phyloP scores from a whole-genome alignment of 1,140 invertebrate genomes.

The Lordiphosa stackelbergi region DNA sequence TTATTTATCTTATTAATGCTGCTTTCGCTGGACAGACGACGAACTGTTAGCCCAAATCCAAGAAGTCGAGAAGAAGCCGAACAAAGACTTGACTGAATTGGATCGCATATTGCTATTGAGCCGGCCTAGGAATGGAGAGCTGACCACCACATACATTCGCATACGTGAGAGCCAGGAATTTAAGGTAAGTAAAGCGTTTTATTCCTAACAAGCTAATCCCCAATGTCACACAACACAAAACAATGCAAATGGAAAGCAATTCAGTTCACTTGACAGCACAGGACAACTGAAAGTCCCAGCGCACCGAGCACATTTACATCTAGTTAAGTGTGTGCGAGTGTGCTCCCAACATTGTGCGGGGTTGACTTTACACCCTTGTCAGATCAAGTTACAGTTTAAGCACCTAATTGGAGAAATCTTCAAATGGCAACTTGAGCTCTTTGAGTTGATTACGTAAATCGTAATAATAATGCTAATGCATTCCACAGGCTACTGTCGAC shows the following conservation, averaged over 20 bases:
- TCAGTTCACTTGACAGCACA: conserved; percentile 27
- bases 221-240: background rate
- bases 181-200: conserved; percentile 83
- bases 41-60: conserved; percentile 69
- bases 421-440: conserved; percentile 35
- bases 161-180: conserved; percentile 99
- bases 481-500: conserved; percentile 94
- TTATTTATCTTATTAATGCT: conserved; percentile 2
- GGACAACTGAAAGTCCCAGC: conserved; percentile 13
- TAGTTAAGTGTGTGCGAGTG: conserved; percentile 12
- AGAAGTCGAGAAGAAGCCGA: conserved; percentile 81
- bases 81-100: conserved; percentile 83
- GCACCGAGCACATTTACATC: conserved; percentile 16
- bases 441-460: background rate
- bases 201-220: conserved; percentile 1
- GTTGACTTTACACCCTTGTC: conserved; percentile 17
- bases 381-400: conserved; percentile 31
- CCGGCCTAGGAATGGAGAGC: conserved; percentile 91
- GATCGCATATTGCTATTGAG: conserved; percentile 95
- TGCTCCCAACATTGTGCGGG: conserved; percentile 1
- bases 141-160: conserved; percentile 88
- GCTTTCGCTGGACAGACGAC: conserved; percentile 49
- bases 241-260: conserved; percentile 32
- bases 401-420: conserved; percentile 61
- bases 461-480: conserved; percentile 7